Conservation (phyloP, 2,888 invertebrate species). For the Glomeris marginata region DNA sequence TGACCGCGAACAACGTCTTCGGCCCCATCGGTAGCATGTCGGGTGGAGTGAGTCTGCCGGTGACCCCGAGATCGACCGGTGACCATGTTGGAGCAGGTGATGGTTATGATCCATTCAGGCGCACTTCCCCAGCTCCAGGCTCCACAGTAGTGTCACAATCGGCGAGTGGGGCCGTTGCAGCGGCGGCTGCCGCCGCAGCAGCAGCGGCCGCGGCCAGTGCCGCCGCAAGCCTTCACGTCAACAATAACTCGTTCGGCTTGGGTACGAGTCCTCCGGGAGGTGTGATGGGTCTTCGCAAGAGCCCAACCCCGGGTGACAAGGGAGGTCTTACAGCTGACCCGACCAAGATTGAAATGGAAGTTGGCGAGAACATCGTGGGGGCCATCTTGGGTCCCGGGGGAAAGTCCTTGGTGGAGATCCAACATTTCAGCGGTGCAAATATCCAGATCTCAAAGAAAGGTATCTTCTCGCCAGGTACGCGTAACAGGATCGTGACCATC, state of each 20-base stretch:
- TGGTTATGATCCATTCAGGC: slow-evolving; percentile 55
- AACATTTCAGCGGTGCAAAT: slow-evolving; percentile 91
- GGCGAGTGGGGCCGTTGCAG: slow-evolving; percentile 33
- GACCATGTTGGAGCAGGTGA: slow-evolving; percentile 21
- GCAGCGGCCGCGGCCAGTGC: slow-evolving; percentile 57
- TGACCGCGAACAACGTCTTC: slow-evolving; percentile 21
- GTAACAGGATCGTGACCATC: slow-evolving; percentile 94
- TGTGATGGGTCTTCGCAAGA: slow-evolving; percentile 25
- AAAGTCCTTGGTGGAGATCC: slow-evolving; percentile 90
- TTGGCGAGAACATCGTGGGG: slow-evolving; percentile 86
- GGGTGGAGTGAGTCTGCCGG: slow-evolving; percentile 15
- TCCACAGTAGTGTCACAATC: slow-evolving; percentile 45
- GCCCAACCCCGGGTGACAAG: slow-evolving; percentile 22
- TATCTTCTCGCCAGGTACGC: slow-evolving; percentile 90
- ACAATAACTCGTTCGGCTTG: slow-evolving; percentile 77
- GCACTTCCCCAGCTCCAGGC: slow-evolving; percentile 49
- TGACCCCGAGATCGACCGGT: slow-evolving; percentile 9
- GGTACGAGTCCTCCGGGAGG: slow-evolving; percentile 37
- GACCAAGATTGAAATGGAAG: slow-evolving; percentile 67
- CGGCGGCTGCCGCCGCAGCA: slow-evolving; percentile 49
- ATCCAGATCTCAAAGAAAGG: slow-evolving; percentile 98
- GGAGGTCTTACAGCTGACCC: slow-evolving; percentile 13
- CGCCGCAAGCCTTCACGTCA: slow-evolving; percentile 41
- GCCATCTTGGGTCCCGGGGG: slow-evolving; percentile 95
- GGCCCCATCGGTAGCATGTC: slow-evolving; percentile 24